Evolutionary conservation across 30 jellyfish, hydroid and myxozoan genomes (phyloP).

Genomic region (Aurelia sp.): DNA sequence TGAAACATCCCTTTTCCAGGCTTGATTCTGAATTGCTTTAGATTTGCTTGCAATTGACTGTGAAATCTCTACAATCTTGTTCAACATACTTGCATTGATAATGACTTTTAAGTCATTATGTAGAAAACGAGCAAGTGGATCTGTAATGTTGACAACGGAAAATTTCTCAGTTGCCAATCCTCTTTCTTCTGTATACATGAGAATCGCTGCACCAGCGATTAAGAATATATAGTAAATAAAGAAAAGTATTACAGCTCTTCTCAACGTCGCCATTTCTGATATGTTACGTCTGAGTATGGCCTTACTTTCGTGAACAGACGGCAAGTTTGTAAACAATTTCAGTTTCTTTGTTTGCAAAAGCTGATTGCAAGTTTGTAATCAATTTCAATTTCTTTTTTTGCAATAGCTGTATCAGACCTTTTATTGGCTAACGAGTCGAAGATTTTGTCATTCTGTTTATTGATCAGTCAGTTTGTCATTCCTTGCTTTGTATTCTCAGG

Average conservation of each 20-base stretch:
- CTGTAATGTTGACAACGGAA: neutral
- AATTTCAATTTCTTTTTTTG: no score
- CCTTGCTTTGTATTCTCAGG: no score
- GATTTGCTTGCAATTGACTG: neutral
- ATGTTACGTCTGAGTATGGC: no score
- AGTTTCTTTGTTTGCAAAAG: no score
- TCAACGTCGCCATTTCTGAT: constrained; percentile 9
- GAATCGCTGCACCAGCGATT: constrained; percentile 25
- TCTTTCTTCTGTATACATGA: constrained; percentile 15
- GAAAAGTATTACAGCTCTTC: constrained; percentile 5
- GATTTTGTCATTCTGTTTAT: no score
- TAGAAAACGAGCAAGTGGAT: neutral
- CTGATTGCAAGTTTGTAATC: no score
- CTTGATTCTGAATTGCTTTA: neutral
- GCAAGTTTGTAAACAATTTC: no score
- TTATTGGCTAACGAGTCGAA: no score
- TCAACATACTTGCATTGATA: no score
- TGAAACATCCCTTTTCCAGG: constrained; percentile 2
- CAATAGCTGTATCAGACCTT: no score
- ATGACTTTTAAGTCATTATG: neutral
- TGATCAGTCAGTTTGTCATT: no score
- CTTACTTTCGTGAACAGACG: no score
- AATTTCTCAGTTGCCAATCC: neutral
- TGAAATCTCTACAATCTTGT: neutral
- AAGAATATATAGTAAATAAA: constrained; percentile 12